Base-by-base conservation (phyloP, 1,140 invertebrate species). In the Aplysia californica region DNA sequence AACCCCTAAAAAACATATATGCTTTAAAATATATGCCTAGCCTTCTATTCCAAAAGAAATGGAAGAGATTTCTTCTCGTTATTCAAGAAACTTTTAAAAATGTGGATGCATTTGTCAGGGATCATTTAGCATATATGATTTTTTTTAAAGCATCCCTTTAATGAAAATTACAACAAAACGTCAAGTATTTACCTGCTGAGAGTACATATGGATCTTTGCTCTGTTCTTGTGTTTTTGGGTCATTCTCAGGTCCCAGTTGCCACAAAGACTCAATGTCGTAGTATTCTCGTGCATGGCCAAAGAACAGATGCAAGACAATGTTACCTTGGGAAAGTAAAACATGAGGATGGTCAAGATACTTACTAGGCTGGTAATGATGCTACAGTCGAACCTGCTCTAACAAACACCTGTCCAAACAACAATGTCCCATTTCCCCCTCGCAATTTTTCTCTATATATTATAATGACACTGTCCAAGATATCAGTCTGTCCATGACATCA, bases 261-360 rank as follows among this genome's bases (percentile, higher is more conserved):
- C 72, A 75, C 59, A 75, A 23, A 4, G 59, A 65, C 29, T 75
- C 72, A 50, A 75, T 66, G 41, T 75, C 61, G 29, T 75, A 75
- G 31, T 65, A 66, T 21, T 75, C 59, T 66, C 72, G 64, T 21
- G 18, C 2, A 3, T 75, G 21, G 23, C 61, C 72, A 44, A 33
- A 55, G 61, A 75, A 75, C 23, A 75, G n/a, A 23, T 75, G 72
- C 18, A 75, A 61, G 29, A 75, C 72, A 44, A 75, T 65, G 31
- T 75, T 75, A 44, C 72, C 72, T 75, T 23, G 38, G 2, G 6
- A 6, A 31, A 50, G 44, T 50, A 50, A 10, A 50, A 15, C 44
- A 61, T 26, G 29, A 18, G 23, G 10, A 15, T 61, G 26, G 10
- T 61, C 20, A 61, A 61, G 10, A 61, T 15, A 50, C n/a, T 50